phyloP scores from a whole-genome alignment of 2,888 invertebrate species.

The Orthonychiurus folsomi region DNA sequence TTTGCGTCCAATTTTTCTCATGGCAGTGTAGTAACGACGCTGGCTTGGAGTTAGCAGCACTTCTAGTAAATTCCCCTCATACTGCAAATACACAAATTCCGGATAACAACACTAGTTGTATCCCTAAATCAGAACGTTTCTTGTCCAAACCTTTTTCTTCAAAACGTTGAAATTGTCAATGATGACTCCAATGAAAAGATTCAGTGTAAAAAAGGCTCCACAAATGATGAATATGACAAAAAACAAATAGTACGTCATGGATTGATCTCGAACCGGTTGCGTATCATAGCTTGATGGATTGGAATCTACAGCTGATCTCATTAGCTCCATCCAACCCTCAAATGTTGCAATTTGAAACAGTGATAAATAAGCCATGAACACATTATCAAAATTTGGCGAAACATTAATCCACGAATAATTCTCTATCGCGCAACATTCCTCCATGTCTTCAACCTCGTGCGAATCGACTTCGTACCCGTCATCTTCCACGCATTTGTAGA shows the following conservation, averaged over 20 bases:
- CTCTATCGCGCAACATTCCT: conserved; percentile 10
- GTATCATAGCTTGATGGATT: conserved; percentile 68
- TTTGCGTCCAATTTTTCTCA: conserved; percentile 91
- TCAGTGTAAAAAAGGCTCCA: conserved; percentile 91
- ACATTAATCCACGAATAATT: conserved; percentile 73
- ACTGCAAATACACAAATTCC: too few species aligned
- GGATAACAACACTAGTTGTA: too few species aligned
- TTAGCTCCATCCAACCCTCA: conserved; percentile 98
- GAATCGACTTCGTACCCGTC: conserved; percentile 64
- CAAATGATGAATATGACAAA: conserved; percentile 94
- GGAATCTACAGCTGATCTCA: conserved; percentile 80
- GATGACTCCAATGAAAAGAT: conserved; percentile 95
- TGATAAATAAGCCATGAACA: conserved; percentile 84
- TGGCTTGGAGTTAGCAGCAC: conserved; percentile 95
- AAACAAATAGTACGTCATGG: conserved; percentile 81
- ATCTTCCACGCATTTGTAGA: conserved; percentile 73
- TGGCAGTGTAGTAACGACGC: conserved; percentile 91
- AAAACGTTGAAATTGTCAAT: conserved; percentile 97
- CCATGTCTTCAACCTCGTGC: conserved; percentile 13
- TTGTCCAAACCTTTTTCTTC: conserved; percentile 63
- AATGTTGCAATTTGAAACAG: conserved; percentile 71
- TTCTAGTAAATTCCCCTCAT: conserved; percentile 92
- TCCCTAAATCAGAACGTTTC: too few species aligned
- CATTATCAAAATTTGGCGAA: conserved; percentile 90
- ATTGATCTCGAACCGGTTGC: conserved; percentile 82